Evolutionary conservation across 2,797 vertebrate species (phyloP), one percentile per base, ranked within the genome.

Genomic region (Lagocephalus sceleratus): DNA sequence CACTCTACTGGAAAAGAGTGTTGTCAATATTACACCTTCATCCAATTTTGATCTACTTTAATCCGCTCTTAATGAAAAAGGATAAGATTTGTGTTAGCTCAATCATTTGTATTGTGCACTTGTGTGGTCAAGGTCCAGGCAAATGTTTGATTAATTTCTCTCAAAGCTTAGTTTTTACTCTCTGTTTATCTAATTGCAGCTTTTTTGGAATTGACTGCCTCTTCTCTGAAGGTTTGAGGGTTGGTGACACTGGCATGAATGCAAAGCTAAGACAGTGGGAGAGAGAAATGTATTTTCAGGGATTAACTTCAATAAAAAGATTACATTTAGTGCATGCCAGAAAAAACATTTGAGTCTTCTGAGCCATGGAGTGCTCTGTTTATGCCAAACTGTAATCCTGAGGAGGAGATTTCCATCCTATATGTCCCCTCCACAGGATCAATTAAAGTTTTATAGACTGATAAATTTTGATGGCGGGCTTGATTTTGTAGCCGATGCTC

Each of bases 281-380:
- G 62, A 61, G 57, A 75, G 46, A 81, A 56, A 76, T 71, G 61
- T 76, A 74, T 80, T 79, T 75, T 54, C 63, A 53, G 54, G 47
- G 65, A 68, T 73, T 79, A 54, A 59, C 54, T 70, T 80, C 60
- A 75, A 80, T 73, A 78, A 78, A 79, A 83, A 71, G 71, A 84
- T 87, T 82, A 83, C 84, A 84, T 80, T 57, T 63, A 65, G 23
- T 3, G 2, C 2, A 42, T 66, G 81, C 76, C 79, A 81, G 81
- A 82, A 63, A 66, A n/a, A 42, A n/a, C 19, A 42, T 42, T 82
- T 82, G 65, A 77, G 73, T 76, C 70, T 73, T 61, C 60, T 68
- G 52, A 79, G 79, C 49, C 68, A 72, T 11, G 1, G 55, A 75
- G 66, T 46, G 63, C 54, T 73, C 63, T 60, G 69, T 73, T 71